These are phyloP conservation scores for Venustoraphidia nigricollis DNA, from an alignment of 2,888 invertebrate species.

Conservation along the genomic window DNA sequence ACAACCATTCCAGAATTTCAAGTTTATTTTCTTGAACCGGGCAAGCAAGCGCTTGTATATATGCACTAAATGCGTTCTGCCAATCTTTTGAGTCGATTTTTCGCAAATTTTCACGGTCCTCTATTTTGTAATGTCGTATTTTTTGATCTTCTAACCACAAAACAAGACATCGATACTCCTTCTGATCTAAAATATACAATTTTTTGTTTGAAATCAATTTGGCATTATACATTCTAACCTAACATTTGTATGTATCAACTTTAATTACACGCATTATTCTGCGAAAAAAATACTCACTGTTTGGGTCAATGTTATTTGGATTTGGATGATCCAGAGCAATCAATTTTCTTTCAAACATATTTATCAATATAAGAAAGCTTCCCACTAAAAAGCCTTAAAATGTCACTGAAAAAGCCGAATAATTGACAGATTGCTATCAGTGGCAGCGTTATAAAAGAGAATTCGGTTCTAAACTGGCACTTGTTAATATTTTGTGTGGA, in stretches of 20 bases:
- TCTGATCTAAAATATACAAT: constrained; percentile 45
- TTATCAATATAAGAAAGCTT: constrained; percentile 10
- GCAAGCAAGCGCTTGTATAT: constrained; percentile 60
- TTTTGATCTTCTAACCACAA: constrained; percentile 90
- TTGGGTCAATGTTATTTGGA: constrained; percentile 50
- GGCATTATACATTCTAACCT: neutral
- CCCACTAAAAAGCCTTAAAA: too few relatives aligned
- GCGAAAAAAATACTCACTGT: constrained; percentile 36
- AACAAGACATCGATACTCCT: constrained; percentile 62
- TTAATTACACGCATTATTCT: too few relatives aligned
- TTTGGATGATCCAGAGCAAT: constrained; percentile 64
- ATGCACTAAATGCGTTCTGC: constrained; percentile 54
- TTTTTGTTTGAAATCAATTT: constrained; percentile 2
- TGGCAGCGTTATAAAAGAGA: too few relatives aligned
- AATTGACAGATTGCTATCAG: too few relatives aligned
- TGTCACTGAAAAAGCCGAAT: too few relatives aligned
- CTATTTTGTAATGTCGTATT: constrained; percentile 74
- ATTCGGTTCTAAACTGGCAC: too few relatives aligned
- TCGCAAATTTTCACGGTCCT: constrained; percentile 60
- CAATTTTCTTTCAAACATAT: constrained; percentile 64
- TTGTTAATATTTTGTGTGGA: too few relatives aligned
- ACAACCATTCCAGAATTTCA: constrained; percentile 72
- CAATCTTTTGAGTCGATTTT: constrained; percentile 50
- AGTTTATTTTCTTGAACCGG: constrained; percentile 41
- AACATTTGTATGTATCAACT: neutral